These are phyloP conservation scores for Euzetes globulus DNA, from an alignment of 2,888 invertebrate genomes.

Conservation along the genomic window DNA sequence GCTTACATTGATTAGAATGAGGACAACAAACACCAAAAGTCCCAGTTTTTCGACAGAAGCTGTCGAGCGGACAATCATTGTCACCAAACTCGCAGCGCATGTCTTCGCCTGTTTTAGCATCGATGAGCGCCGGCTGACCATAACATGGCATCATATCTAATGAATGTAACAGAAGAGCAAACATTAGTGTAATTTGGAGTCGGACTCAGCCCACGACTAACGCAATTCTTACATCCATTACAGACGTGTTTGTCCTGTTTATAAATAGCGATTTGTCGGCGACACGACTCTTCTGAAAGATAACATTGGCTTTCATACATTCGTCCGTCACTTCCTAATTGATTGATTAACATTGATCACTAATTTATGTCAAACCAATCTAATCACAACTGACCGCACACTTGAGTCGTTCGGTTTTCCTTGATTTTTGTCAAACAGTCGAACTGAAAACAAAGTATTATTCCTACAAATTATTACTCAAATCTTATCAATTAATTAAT, in stretches of 20 bases:
- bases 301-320: slow-evolving; percentile 29
- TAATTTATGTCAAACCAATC: background rate
- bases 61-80: slow-evolving; percentile 68
- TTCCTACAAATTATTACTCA: background rate
- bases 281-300: slow-evolving; percentile 31
- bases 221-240: slow-evolving; percentile 11
- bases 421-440: slow-evolving; percentile 4
- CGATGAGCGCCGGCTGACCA: background rate
- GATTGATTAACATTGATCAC: background rate
- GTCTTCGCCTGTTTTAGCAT: background rate
- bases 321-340: slow-evolving; percentile 27
- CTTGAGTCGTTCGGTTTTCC: background rate
- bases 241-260: background rate
- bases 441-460: background rate
- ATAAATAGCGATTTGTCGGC: background rate
- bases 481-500: too few species aligned
- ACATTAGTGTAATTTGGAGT: background rate
- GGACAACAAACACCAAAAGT: slow-evolving; percentile 75
- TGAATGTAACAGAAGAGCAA: background rate
- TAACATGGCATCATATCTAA: background rate
- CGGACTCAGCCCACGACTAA: background rate
- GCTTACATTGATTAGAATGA: slow-evolving; percentile 51
- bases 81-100: slow-evolving; percentile 71
- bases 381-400: background rate
- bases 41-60: slow-evolving; percentile 76